phyloP scores from a whole-genome alignment of 1,140 invertebrate species.

The Psilanteris sp. region DNA sequence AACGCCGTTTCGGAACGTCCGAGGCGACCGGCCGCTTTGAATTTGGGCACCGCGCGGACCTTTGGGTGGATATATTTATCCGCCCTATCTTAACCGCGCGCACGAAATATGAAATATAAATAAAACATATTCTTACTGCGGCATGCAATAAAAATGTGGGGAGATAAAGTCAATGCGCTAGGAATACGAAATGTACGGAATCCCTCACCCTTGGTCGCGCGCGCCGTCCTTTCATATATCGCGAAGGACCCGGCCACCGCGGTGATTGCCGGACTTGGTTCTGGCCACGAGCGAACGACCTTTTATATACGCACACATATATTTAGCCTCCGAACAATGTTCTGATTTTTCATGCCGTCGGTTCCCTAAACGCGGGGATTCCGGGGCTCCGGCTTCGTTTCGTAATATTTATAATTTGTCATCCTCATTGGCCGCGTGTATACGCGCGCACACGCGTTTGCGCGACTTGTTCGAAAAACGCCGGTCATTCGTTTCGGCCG shows the following conservation, averaged over 20 bases:
- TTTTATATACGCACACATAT: constrained; percentile 57
- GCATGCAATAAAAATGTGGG: constrained; percentile 78
- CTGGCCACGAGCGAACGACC: constrained; percentile 61
- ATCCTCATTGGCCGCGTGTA: constrained; percentile 40
- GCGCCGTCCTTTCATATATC: constrained; percentile 58
- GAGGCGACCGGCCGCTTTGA: constrained; percentile 40
- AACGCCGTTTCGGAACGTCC: too few relatives aligned
- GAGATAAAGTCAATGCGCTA: constrained; percentile 79
- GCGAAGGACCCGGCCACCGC: constrained; percentile 59
- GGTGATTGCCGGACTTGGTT: constrained; percentile 66
- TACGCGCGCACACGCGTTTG: constrained; percentile 16
- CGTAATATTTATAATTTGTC: constrained; percentile 71
- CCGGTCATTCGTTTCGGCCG: constrained; percentile 1
- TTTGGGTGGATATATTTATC: constrained; percentile 64
- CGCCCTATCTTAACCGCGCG: constrained; percentile 66
- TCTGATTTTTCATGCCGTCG: constrained; percentile 69
- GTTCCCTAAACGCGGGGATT: constrained; percentile 51
- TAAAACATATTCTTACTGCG: constrained; percentile 78
- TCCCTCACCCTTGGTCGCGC: constrained; percentile 59
- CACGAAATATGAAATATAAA: constrained; percentile 79
- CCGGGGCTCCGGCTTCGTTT: too few relatives aligned
- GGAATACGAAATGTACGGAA: constrained; percentile 77
- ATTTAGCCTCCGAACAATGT: constrained; percentile 67
- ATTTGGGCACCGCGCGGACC: constrained; percentile 64
- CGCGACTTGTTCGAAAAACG: constrained; percentile 1